phyloP scores from a whole-genome alignment of 2,888 invertebrate species.

The Agriopis aurantiaria region DNA sequence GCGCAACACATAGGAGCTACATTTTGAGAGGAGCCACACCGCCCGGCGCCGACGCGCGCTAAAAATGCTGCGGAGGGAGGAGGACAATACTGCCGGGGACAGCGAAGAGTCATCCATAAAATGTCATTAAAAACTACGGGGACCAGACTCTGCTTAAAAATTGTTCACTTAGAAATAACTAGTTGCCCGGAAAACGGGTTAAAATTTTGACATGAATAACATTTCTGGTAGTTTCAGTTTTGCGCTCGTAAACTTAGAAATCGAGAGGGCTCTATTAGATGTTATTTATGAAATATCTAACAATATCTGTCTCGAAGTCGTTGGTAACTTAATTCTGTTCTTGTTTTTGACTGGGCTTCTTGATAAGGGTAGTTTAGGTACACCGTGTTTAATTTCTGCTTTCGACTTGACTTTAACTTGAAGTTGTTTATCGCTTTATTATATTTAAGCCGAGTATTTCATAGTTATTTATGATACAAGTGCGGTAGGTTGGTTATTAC shows the following conservation, averaged over 20 bases:
- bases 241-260: not conserved
- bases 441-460: not conserved
- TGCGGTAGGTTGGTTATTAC: too few species aligned
- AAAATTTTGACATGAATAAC: not conserved
- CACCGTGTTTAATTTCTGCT: slow-evolving; percentile 15
- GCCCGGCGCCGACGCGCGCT: too few species aligned
- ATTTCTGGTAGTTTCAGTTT: not conserved
- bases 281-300: slow-evolving; percentile 16
- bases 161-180: too few species aligned
- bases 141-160: too few species aligned
- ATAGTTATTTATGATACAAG: too few species aligned
- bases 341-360: slow-evolving; percentile 27
- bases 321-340: slow-evolving; percentile 1
- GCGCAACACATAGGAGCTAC: too few species aligned
- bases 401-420: slow-evolving; percentile 4
- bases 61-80: too few species aligned
- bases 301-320: slow-evolving; percentile 10
- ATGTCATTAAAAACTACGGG: too few species aligned
- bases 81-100: too few species aligned
- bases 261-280: not conserved
- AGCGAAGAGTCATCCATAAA: too few species aligned
- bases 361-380: slow-evolving; percentile 31
- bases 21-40: too few species aligned
- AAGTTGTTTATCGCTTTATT: not conserved
- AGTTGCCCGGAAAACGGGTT: not conserved